Evolutionary conservation across 2,113 vertebrate genomes (phyloP).

Genomic region (Alouatta palliata): DNA sequence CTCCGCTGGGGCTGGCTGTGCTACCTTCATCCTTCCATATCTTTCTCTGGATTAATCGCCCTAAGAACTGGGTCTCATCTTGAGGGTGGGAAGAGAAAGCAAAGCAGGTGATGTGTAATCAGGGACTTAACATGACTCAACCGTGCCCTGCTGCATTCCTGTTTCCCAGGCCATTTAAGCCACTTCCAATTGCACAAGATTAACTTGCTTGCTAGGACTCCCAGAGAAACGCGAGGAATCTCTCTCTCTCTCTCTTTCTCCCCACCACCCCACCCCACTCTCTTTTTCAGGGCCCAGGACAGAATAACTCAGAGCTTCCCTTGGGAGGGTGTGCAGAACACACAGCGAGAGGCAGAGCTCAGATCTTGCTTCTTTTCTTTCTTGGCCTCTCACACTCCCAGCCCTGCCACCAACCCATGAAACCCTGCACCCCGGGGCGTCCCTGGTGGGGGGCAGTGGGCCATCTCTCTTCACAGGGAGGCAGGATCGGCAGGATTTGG

Average conservation of each 20-base stretch:
- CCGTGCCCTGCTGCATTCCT: neutral
- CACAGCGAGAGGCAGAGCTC: neutral
- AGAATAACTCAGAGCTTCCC: constrained; percentile 36
- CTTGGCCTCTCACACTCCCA: neutral
- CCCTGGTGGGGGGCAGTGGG: constrained; percentile 35
- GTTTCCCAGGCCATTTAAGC: constrained; percentile 63
- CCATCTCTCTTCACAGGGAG: constrained; percentile 76
- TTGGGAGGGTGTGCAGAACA: neutral
- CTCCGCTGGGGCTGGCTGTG: neutral
- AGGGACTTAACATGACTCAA: constrained; percentile 59
- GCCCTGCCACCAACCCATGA: neutral
- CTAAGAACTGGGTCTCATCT: neutral
- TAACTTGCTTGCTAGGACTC: constrained; percentile 59
- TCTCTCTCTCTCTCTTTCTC: neutral
- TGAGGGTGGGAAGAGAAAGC: constrained; percentile 3
- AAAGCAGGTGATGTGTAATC: constrained; percentile 59
- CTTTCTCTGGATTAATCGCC: constrained; percentile 13
- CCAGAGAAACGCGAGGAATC: neutral
- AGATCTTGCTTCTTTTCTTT: constrained; percentile 19
- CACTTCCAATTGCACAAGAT: constrained; percentile 59
- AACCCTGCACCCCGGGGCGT: constrained; percentile 47
- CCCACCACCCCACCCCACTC: neutral
- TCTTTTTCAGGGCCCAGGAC: neutral
- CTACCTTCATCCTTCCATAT: neutral
- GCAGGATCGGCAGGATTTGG: constrained; percentile 65